Percentiles rank a stretch among this genome's conserved stretches.
phyloP scores from a whole-genome alignment of 2,888 invertebrate genomes.

The Polyploca ridens region DNA sequence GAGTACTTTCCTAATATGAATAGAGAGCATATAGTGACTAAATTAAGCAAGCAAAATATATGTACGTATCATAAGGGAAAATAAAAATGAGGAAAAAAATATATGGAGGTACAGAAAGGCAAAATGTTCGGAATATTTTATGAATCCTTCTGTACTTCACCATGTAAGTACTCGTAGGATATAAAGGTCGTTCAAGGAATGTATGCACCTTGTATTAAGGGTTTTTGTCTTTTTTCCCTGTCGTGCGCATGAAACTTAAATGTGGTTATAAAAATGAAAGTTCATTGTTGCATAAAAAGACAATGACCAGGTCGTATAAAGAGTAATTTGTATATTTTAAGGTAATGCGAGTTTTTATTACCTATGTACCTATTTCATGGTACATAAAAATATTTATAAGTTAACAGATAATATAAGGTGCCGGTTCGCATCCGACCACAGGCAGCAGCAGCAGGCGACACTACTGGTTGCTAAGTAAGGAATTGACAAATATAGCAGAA shows the following conservation, averaged over 20 bases:
- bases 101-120: constrained; percentile 24
- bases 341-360: background rate
- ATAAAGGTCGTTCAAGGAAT: constrained; percentile 19
- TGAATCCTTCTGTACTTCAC: constrained; percentile 32
- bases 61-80: constrained; percentile 20
- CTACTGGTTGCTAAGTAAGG: too few relatives aligned
- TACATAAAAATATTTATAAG: too few relatives aligned
- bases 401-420: too few relatives aligned
- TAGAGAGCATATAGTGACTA: too few relatives aligned
- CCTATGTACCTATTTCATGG: background rate
- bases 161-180: background rate
- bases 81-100: constrained; percentile 37
- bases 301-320: background rate
- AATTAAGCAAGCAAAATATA: background rate
- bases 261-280: constrained; percentile 23
- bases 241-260: constrained; percentile 26
- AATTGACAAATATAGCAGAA: too few relatives aligned
- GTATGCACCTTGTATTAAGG: constrained; percentile 22
- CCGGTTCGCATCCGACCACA: too few relatives aligned
- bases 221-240: constrained; percentile 23
- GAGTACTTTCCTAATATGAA: too few relatives aligned
- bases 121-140: constrained; percentile 39
- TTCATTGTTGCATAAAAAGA: constrained; percentile 13
- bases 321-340: constrained; percentile 15
- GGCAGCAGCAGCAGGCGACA: too few relatives aligned